Evolutionary conservation across 2,113 vertebrate species (phyloP), one percentile per base, ranked within the genome.

Genomic region (Sorex araneus): DNA sequence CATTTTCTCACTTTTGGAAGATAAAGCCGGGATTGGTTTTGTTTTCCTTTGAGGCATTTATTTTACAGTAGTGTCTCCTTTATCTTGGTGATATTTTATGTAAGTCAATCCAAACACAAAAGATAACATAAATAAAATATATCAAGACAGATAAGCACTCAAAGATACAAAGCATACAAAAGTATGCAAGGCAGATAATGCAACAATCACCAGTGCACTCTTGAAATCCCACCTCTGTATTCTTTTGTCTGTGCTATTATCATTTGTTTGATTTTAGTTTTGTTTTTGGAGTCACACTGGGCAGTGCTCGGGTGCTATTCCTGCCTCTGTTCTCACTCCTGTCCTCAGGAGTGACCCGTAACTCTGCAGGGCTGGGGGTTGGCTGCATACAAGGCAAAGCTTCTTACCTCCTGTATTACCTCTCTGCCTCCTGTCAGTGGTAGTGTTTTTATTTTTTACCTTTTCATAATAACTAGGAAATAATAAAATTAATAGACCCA

Each of bases 391-490:
- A 21, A 3, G 3, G 21, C 57, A 60, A 60, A 21, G 57, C 57
- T 60, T 50, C 57, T 60, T 23, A 57, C 3, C 21, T 60, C 57
- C 3, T 19, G 18, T 19, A 23, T 60, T 60, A 19, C 21, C 57
- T 60, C 18, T 60, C 19, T 60, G 57, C 18, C 57, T 16, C 18
- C 57, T 21, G 21, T 60, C 57, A 23, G 18, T 23, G 57, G 8
- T 23, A 23, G 6, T 60, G 19, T 60, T 60, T 77, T n/a, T n/a
- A n/a, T n/a, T n/a, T 28, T 74, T 60, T 57, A 89, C 34, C 8
- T 54, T 95, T 73, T 50, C 71, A 28, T n/a, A 82, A 66, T 74
- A 81, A 40, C 57, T 54, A 25, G 15, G 34, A 84, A 74, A 63
- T 9, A 40, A 7, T 45, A 27, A 19, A 43, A 50, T 40, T 0